phyloP scores from a whole-genome alignment of 2,888 invertebrate genomes.

The Desoria tigrina region DNA sequence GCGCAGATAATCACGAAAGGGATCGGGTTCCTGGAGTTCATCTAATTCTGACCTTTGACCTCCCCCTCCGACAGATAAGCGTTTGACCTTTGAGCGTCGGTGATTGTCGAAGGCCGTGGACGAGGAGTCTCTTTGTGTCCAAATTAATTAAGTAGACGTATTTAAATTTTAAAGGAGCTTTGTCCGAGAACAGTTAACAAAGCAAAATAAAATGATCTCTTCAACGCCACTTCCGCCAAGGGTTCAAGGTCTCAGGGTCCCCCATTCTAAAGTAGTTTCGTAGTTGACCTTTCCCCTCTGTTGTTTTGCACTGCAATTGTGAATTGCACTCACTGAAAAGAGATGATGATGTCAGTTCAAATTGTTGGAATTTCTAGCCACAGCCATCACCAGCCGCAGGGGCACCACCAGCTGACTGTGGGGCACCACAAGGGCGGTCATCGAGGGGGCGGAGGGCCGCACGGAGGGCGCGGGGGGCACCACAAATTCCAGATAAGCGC shows the following conservation, averaged over 20 bases:
- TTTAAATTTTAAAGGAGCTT: too few relatives aligned
- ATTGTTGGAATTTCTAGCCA: background rate
- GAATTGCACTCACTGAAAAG: background rate
- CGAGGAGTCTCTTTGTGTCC: background rate
- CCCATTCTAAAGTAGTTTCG: too few relatives aligned
- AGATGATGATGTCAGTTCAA: background rate
- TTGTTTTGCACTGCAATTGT: background rate
- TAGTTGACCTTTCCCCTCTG: constrained; percentile 5
- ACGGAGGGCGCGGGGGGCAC: constrained; percentile 17
- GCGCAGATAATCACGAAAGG: constrained; percentile 49
- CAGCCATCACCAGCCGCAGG: background rate
- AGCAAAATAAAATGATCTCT: background rate
- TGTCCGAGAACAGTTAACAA: too few relatives aligned
- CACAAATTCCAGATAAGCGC: constrained; percentile 19
- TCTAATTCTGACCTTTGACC: constrained; percentile 26
- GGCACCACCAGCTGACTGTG: too few relatives aligned
- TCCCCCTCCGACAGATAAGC: background rate
- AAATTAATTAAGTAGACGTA: too few relatives aligned
- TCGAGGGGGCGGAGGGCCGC: constrained; percentile 10
- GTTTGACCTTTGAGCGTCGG: constrained; percentile 8
- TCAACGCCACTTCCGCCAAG: background rate
- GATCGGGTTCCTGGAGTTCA: constrained; percentile 51
- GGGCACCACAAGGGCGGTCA: constrained; percentile 15
- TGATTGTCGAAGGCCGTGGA: constrained; percentile 12
- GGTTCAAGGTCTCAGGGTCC: too few relatives aligned